phyloP scores from a whole-genome alignment of 1,140 invertebrate genomes.

The Danaus plexippus region DNA sequence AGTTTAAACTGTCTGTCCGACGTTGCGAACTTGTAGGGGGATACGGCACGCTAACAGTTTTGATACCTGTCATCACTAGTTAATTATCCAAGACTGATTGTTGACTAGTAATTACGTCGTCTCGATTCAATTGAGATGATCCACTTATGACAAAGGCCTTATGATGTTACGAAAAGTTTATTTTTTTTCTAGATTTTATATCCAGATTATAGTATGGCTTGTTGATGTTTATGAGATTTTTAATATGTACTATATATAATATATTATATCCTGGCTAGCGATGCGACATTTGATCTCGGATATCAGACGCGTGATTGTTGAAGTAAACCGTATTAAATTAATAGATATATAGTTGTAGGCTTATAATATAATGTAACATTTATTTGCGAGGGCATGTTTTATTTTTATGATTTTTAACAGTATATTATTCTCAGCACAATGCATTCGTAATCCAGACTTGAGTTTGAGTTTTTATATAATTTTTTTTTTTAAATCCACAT shows the following conservation, averaged over 20 bases:
- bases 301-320: constrained; percentile 53
- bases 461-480: constrained; percentile 18
- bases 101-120: constrained; percentile 14
- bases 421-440: constrained; percentile 25
- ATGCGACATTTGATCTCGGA: constrained; percentile 54
- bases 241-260: constrained; percentile 12
- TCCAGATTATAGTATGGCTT: not conserved
- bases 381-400: constrained; percentile 56
- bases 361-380: constrained; percentile 31
- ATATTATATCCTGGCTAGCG: constrained; percentile 57
- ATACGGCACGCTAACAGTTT: constrained; percentile 8
- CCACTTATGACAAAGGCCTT: constrained; percentile 14
- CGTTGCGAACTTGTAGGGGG: too few species aligned
- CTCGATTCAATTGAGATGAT: constrained; percentile 5
- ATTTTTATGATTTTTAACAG: constrained; percentile 55
- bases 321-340: constrained; percentile 49
- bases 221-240: constrained; percentile 32
- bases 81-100: constrained; percentile 17
- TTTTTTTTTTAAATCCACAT: constrained; percentile 16
- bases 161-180: too few species aligned
- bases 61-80: constrained; percentile 11
- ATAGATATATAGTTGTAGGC: constrained; percentile 30
- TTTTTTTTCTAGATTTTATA: too few species aligned
- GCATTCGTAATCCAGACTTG: constrained; percentile 22
- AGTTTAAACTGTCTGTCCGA: too few species aligned